These are phyloP conservation scores for mouse (Mus musculus) DNA, from an alignment of 2,113 vertebrate genomes.

Conservation along the genomic window GRCm39 chr1:179513001-179513500, in stretches of 20 bases:
- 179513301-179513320: slow-evolving; percentile 92
- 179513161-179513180: not conserved
- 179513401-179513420: slow-evolving; percentile 52
- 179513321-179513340: slow-evolving; percentile 91
- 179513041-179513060: not conserved
- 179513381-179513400: not conserved
- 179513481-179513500: not conserved
- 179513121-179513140: not conserved
- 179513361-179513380: not conserved
- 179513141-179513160: not conserved
- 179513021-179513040: no score
- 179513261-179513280: slow-evolving; percentile 93
- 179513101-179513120: not conserved
- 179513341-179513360: slow-evolving; percentile 86
- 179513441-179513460: slow-evolving; percentile 4
- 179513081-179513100: not conserved
- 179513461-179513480: slow-evolving; percentile 3
- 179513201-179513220: not conserved
- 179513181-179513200: not conserved
- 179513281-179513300: slow-evolving; percentile 96
- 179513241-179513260: slow-evolving; percentile 80
- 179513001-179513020: not conserved
- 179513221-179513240: not conserved
- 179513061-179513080: not conserved
- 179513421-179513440: not conserved